phyloP scores from a whole-genome alignment of 2,113 vertebrate genomes.

The Grammomys dolichurus region DNA sequence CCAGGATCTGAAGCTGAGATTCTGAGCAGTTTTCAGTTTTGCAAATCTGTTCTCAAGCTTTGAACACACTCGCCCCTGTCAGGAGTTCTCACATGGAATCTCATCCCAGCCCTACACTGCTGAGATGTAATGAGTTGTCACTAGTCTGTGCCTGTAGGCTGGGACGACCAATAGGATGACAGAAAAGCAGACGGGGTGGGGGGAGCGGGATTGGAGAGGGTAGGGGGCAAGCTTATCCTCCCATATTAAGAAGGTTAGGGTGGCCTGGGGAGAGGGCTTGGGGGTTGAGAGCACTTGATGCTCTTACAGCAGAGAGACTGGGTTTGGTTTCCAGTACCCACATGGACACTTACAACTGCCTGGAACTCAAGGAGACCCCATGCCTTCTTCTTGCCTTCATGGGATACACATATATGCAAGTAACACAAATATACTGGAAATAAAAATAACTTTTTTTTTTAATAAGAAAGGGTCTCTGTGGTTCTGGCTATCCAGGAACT shows the following conservation, averaged over 20 bases:
- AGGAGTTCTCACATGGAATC: constrained; percentile 54
- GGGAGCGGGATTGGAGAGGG: too few species aligned
- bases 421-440: not conserved
- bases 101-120: not conserved
- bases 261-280: not conserved
- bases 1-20: constrained; percentile 79
- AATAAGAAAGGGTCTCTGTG: not conserved
- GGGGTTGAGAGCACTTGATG: not conserved
- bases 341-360: not conserved
- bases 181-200: not conserved
- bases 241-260: too few species aligned
- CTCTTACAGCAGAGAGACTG: not conserved
- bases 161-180: not conserved
- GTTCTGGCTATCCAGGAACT: not conserved
- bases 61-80: constrained; percentile 59
- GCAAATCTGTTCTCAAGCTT: constrained; percentile 76
- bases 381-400: not conserved
- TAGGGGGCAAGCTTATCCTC: not conserved
- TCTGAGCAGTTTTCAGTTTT: constrained; percentile 74
- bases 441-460: not conserved
- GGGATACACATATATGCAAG: not conserved
- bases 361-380: not conserved
- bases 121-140: constrained; percentile 5
- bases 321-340: not conserved
- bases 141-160: constrained; percentile 17